Base-by-base conservation (phyloP, 1,140 invertebrate genomes). In the Helicoverpa armigera region DNA sequence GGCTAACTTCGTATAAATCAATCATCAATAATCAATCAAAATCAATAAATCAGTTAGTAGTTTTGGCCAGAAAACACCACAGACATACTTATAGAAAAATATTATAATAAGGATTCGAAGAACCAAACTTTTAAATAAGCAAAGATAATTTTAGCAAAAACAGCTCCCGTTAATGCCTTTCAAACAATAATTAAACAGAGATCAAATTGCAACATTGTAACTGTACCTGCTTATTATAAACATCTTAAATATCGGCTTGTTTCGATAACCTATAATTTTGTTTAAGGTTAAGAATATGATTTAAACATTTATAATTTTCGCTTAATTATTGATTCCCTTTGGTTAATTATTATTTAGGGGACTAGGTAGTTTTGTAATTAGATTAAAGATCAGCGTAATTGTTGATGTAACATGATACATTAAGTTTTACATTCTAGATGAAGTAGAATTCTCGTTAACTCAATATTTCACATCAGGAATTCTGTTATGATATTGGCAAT, bases 201-300 rank as follows among this genome's bases (percentile, higher is more conserved):
- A 79, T 79, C 54, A 79, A 79, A 79, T 58, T 29, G 67, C 78
- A 79, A 79, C 78, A 79, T 51, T 61, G 78, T 79, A 29, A 16
- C 16, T 23, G 56, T 35, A 79, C 23, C 78, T 9, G 67, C 67
- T 79, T 73, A 79, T 79, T 79, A 79, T 53, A 63, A 35, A 1
- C 65, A 61, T 48, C 54, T 72, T 79, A 51, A 69, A 79, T 61
- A 72, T 72, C 50, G 43, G 67, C 54, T 72, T 58, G 65, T 63
- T 72, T 23, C 43, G n/a, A 16, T 43, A 18, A 12, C 67, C 78
- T 79, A 53, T 72, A 79, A 79, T 79, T 79, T 23, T 72, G 54
- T 12, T 60, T 56, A 13, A 60, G 67, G 65, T 72, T 79, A 79
- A 50, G 69, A 61, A 60, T 72, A 72, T 79, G 65, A 79, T 79